Base-by-base conservation (phyloP, 2,888 invertebrate genomes). In the Drosophila tanythrix region DNA sequence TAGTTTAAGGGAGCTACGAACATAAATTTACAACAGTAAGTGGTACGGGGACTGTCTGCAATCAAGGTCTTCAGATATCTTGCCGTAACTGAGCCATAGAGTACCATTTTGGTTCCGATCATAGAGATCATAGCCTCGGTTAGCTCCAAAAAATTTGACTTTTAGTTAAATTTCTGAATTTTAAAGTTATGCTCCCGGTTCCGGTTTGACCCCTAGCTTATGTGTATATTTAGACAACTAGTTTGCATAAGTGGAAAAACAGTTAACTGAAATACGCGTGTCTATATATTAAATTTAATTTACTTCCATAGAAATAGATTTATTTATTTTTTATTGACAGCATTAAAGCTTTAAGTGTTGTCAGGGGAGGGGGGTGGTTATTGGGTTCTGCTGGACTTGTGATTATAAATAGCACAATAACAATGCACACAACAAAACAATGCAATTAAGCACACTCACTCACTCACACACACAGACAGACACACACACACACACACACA, bases 381-480 rank as follows among this genome's bases (percentile, higher is more conserved):
- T 11, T 29, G 18, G n/a, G 29, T 3, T 29, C n/a, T 5, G 36
- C 25, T 18, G 6, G 18, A 25, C 13, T 35, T 35, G 36, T 36
- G 35, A 18, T 11, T 55, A 15, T 11, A 18, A 11, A 38, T 52
- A 15, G 25, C 38, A 21, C 40, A 57, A 27, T 29, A 61, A 61
- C 25, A 71, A 57, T 38, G 40, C 35, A 38, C 48, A 48, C 33
- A 40, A 56, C 55, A 48, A 18, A 50, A 50, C 63, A 66, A 36
- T 50, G 40, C 58, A 52, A 70, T 52, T 52, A 57, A n/a, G 48
- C 70, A 50, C 43, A 36, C 4, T 46, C 38, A 48, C 40, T 11
- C 21, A 21, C 21, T 21, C 21, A 21, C 21, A 21, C 21, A 21
- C 21, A 21, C 21, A 21, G 21, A 21, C 21, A 21, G 21, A 21